phyloP scores from a whole-genome alignment of 2,888 invertebrate genomes.

The Exocentrus adspersus region DNA sequence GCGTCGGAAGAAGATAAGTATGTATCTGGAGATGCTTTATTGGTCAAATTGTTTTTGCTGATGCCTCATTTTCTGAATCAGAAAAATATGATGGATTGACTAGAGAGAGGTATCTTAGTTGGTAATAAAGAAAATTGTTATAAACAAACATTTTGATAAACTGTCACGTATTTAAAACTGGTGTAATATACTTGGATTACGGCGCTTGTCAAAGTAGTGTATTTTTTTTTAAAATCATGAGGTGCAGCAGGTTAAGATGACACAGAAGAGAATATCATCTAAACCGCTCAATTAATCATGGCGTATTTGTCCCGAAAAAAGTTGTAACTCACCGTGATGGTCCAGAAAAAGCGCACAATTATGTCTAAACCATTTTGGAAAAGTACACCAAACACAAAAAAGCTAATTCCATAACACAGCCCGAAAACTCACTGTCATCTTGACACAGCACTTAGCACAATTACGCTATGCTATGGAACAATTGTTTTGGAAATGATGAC shows the following conservation, averaged over 20 bases:
- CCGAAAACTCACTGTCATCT: conserved; percentile 7
- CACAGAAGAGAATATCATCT: conserved; percentile 7
- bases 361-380: background rate
- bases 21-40: too few species aligned
- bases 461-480: conserved; percentile 3
- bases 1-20: too few species aligned
- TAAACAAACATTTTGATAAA: too few species aligned
- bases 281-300: background rate
- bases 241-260: background rate
- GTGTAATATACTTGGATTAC: too few species aligned
- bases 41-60: too few species aligned
- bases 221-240: too few species aligned
- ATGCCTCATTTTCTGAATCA: too few species aligned
- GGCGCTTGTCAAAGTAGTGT: too few species aligned
- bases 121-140: too few species aligned
- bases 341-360: conserved; percentile 1
- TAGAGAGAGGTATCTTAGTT: too few species aligned
- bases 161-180: too few species aligned
- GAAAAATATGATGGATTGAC: too few species aligned
- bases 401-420: background rate
- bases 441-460: conserved; percentile 6
- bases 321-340: conserved; percentile 1
- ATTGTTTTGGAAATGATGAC: conserved; percentile 14
- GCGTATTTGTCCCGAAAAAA: background rate
- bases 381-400: background rate